Conservation (phyloP, 2,797 vertebrate genomes). For the Chaetodon trifasciatus region DNA sequence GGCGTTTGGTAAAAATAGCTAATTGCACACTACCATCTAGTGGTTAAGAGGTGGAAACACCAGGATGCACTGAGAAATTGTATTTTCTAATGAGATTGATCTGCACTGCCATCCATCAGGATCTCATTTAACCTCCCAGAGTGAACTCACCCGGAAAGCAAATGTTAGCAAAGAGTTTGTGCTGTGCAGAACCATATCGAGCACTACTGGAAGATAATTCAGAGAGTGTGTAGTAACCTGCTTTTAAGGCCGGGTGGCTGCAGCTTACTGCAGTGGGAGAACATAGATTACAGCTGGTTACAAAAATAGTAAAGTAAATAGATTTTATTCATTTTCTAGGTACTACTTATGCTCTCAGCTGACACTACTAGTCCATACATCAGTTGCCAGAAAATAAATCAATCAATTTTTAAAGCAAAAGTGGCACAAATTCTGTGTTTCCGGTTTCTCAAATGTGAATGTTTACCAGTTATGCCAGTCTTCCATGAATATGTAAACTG, state of each 20-base stretch:
- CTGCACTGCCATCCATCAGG: background rate
- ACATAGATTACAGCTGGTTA: background rate
- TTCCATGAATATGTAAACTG: too few relatives aligned
- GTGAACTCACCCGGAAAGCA: background rate
- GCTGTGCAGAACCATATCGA: background rate
- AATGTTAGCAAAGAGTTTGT: background rate
- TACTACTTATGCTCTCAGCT: too few relatives aligned
- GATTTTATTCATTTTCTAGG: background rate
- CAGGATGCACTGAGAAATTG: background rate
- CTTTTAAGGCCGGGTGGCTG: background rate
- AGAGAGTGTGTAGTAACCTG: background rate
- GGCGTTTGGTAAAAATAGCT: background rate
- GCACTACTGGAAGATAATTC: background rate
- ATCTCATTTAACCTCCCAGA: background rate
- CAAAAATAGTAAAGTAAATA: background rate
- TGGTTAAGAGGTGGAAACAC: conserved; percentile 52
- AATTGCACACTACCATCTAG: conserved; percentile 70
- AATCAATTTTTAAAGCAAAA: too few relatives aligned
- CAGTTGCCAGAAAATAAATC: too few relatives aligned
- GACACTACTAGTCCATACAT: too few relatives aligned
- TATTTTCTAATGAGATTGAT: conserved; percentile 7
- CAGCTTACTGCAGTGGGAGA: background rate
- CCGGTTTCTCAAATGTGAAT: too few relatives aligned
- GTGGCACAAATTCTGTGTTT: too few relatives aligned
- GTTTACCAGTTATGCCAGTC: too few relatives aligned